Evolutionary conservation across 64 coral and sea anemone genomes (phyloP), one percentile per base, ranked within the genome.

Genomic region (Stichodactyla mertensii): DNA sequence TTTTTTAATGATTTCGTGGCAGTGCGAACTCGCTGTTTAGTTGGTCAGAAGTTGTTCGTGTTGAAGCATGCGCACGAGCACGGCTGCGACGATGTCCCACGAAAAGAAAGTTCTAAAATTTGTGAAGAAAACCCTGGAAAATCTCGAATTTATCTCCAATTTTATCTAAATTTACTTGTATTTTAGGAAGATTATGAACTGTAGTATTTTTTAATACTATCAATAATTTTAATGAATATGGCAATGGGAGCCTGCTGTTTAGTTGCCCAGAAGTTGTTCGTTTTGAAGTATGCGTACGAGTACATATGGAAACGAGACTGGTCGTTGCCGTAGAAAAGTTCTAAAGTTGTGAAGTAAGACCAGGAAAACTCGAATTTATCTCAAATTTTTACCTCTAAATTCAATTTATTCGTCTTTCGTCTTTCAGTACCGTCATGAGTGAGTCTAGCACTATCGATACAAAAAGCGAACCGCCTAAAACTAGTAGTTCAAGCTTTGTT

Each of bases 1-100:
- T 27, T 31, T 74, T 74, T 74, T 26, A 74, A 74, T 74, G 69
- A 74, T 74, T 74, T 74, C 69, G 69, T 74, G 69, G 69, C 69
- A 74, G n/a, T 74, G 27, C 9, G 69, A 74, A 10, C 23, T 26
- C 69, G 27, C 69, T n/a, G 11, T 74, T 74, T 11, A 27, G 24
- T 74, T 27, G 69, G 10, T 0, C 69, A 74, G 69, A 27, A 0
- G 69, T 31, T 6, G 19, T 2, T 36, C 2, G 22, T 4, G 69
- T 74, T 10, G 6, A 23, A 71, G 24, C 26, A 74, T 74, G 69
- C 69, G 69, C 15, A 19, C 11, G n/a, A 12, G 7, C 1, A 13
- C 10, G 8, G 22, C 24, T 8, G 6, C 7, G 36, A 2, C 36
- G 36, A 45, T 45, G 36, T 45, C 36, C 28, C 16, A 12, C 6